These are phyloP conservation scores for Epinephelus awoara DNA, from an alignment of 2,797 vertebrate species.

Conservation along the genomic window DNA sequence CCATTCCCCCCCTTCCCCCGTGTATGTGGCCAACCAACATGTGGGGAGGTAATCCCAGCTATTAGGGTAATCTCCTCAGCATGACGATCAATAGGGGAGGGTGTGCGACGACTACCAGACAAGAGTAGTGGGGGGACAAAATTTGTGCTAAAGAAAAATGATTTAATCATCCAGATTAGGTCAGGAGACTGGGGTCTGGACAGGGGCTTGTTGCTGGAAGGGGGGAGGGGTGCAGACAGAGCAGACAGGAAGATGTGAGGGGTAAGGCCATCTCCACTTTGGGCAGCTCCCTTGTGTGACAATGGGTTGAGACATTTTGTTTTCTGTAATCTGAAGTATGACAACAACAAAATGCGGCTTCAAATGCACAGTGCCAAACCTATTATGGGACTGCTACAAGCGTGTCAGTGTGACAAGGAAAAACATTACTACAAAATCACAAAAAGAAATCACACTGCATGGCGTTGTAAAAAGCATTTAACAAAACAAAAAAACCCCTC, in stretches of 20 bases:
- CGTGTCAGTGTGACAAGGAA: not conserved
- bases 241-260: slow-evolving; percentile 75
- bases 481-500: not conserved
- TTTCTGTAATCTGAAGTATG: slow-evolving; percentile 14
- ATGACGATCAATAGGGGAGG: slow-evolving; percentile 87
- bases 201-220: slow-evolving; percentile 64
- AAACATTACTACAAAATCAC: not conserved
- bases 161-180: slow-evolving; percentile 88
- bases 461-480: not conserved
- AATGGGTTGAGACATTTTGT: slow-evolving; percentile 44
- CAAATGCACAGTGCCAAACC: not conserved
- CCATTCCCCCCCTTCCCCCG: slow-evolving; percentile 40
- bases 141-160: slow-evolving; percentile 85
- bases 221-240: slow-evolving; percentile 70
- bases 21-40: slow-evolving; percentile 86
- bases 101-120: slow-evolving; percentile 76
- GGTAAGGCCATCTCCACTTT: slow-evolving; percentile 69
- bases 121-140: slow-evolving; percentile 75
- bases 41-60: slow-evolving; percentile 89
- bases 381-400: not conserved
- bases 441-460: no score
- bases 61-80: slow-evolving; percentile 90
- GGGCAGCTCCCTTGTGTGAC: slow-evolving; percentile 58
- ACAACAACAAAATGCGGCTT: slow-evolving; percentile 14
- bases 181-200: slow-evolving; percentile 76